Percentiles rank a stretch among this genome's conserved stretches.
Conservation (phyloP, 2,888 invertebrate species). For the Eristalis tenax region DNA sequence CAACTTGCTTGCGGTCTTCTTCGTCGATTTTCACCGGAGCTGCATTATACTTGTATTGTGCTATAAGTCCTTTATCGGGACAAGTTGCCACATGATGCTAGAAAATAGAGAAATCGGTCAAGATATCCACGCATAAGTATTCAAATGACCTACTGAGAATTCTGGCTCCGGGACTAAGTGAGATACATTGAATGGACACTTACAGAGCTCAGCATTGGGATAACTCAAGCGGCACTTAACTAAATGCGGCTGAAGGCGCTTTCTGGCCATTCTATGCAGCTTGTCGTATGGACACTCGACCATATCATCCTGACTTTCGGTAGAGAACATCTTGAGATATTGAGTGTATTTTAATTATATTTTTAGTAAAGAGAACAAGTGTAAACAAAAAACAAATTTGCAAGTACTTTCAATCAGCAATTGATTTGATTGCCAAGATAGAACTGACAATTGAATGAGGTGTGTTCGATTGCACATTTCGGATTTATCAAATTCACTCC, state of each 20-base stretch:
- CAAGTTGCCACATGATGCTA: conserved; percentile 75
- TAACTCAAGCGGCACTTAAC: conserved; percentile 83
- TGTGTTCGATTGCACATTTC: background rate
- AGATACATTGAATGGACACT: conserved; percentile 84
- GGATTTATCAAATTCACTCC: background rate
- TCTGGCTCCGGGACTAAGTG: conserved; percentile 83
- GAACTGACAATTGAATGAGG: background rate
- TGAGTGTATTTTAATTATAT: no score
- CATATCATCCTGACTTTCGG: conserved; percentile 76
- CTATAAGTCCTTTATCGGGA: conserved; percentile 71
- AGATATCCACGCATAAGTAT: background rate
- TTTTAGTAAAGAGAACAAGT: background rate
- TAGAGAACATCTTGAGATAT: background rate
- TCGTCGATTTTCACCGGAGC: conserved; percentile 66
- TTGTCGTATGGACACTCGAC: conserved; percentile 84
- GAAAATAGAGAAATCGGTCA: background rate
- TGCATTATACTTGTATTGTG: conserved; percentile 72
- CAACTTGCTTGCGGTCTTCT: conserved; percentile 71
- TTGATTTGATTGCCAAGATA: background rate
- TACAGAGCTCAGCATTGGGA: conserved; percentile 79
- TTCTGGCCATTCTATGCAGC: conserved; percentile 83
- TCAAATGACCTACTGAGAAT: conserved; percentile 43
- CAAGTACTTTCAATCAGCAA: no score
- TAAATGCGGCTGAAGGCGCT: conserved; percentile 83
- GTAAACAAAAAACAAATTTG: background rate